Evolutionary conservation across 2,888 invertebrate genomes (phyloP), one percentile per base, ranked within the genome.

Genomic region (Lepeophtheirus nordmannii): DNA sequence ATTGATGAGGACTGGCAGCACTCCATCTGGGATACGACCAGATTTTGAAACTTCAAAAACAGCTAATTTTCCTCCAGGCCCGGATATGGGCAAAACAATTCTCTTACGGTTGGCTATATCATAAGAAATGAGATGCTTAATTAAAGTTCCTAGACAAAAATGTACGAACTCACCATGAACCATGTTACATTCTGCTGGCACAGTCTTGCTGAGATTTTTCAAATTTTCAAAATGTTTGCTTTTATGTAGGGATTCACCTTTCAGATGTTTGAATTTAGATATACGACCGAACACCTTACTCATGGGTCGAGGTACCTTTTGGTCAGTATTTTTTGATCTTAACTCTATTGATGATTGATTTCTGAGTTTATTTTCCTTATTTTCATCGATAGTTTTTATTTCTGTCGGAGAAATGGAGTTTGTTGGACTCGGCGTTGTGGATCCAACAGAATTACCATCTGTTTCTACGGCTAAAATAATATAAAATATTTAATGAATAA

Each of bases 181-280:
- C 40, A 91, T 89, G 74, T 94, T 90, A 75, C 92, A 90, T 77
- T 94, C 93, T 1, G 92, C 91, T 0, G 93, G 88, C 71, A 93
- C 85, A 74, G 90, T 92, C 60, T 89, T 82, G 74, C 89, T 89
- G 57, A 94, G 80, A 73, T 91, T 91, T 68, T 89, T 83, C 68
- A 94, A 81, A 73, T 94, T 94, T 73, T 93, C 92, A 70, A 93
- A 87, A 72, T 91, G 90, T 1, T 85, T 85, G 23, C 88, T 89
- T 76, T 90, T 90, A 76, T 92, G 92, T 0, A 86, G 85, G 0
- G 89, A 84, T 7, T 88, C 89, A 40, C 92, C 93, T 74, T 91
- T 91, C 72, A 94, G 76, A 74, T 93, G 92, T 1, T 92, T 83
- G 76, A 90, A 94, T 75, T 94, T 94, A 0, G 92, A 90, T 46